Conservation (phyloP, 92 coral and sea anemone genomes). For the Zoanthus solanderi region DNA sequence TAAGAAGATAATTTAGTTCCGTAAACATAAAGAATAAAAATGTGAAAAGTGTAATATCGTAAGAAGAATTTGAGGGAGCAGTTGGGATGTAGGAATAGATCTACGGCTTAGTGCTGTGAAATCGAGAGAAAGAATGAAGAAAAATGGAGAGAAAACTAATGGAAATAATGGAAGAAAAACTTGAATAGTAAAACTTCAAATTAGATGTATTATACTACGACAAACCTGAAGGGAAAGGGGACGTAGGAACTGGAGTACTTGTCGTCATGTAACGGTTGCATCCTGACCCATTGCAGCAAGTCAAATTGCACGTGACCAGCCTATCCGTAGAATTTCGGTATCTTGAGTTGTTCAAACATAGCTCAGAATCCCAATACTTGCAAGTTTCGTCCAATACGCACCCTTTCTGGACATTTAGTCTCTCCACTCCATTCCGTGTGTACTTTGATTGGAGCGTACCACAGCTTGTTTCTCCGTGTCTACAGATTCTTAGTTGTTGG, state of each 20-base stretch:
- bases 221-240: slow-evolving; percentile 17
- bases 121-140: not conserved
- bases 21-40: not conserved
- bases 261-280: slow-evolving; percentile 11
- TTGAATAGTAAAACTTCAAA: not conserved
- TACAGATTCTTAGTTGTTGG: slow-evolving; percentile 14
- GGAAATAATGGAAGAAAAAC: not conserved
- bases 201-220: not conserved
- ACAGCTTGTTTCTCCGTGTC: slow-evolving; percentile 1
- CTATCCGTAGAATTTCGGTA: slow-evolving; percentile 9
- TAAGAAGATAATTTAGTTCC: not conserved
- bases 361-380: not conserved
- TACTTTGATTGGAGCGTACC: slow-evolving; percentile 21
- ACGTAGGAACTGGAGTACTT: not conserved
- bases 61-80: not conserved
- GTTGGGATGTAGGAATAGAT: not conserved
- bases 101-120: not conserved
- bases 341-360: not conserved
- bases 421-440: slow-evolving; percentile 17
- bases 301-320: slow-evolving; percentile 22
- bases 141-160: not conserved
- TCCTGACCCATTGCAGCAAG: slow-evolving; percentile 27
- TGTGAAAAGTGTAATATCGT: not conserved
- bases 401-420: slow-evolving; percentile 6
- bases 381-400: slow-evolving; percentile 14